These are phyloP conservation scores for Apostichopus parvimensis DNA, from an alignment of 35 echinoderm and acorn worm genomes.

Conservation along the genomic window DNA sequence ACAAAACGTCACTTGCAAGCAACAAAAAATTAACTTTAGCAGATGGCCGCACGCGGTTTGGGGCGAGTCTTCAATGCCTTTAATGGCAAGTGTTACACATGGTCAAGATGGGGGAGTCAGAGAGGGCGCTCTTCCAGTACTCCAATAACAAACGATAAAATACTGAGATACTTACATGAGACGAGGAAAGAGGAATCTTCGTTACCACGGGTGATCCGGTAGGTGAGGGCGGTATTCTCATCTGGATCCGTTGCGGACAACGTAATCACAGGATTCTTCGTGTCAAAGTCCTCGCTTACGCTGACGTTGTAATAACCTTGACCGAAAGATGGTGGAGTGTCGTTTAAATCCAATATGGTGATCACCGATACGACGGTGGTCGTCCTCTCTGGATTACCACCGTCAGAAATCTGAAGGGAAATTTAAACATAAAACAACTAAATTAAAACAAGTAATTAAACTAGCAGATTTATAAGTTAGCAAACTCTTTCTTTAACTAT, in stretches of 20 bases:
- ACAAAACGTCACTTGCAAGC: no score
- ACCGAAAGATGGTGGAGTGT: slow-evolving; percentile 67
- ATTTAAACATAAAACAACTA: no score
- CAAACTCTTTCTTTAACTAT: no score
- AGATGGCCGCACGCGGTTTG: no score
- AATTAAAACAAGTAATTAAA: no score
- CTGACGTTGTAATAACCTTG: slow-evolving; percentile 35
- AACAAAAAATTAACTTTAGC: no score
- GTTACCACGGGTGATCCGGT: slow-evolving; percentile 68
- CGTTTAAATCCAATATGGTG: slow-evolving; percentile 74
- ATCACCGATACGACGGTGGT: slow-evolving; percentile 54
- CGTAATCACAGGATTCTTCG: slow-evolving; percentile 56
- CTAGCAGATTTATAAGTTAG: no score
- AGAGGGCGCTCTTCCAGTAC: background rate
- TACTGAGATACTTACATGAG: slow-evolving; percentile 56
- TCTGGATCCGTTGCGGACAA: slow-evolving; percentile 67
- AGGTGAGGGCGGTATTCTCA: slow-evolving; percentile 52
- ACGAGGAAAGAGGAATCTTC: slow-evolving; percentile 69
- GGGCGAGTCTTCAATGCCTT: no score
- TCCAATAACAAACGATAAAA: background rate
- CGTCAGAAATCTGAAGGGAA: slow-evolving; percentile 70
- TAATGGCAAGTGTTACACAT: no score
- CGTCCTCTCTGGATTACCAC: slow-evolving; percentile 61
- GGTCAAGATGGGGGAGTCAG: no score
- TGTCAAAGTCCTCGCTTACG: slow-evolving; percentile 19